Percentiles rank a stretch among this genome's conserved stretches.
Conservation (phyloP, 2,888 invertebrate genomes). For the Myathropa florea region DNA sequence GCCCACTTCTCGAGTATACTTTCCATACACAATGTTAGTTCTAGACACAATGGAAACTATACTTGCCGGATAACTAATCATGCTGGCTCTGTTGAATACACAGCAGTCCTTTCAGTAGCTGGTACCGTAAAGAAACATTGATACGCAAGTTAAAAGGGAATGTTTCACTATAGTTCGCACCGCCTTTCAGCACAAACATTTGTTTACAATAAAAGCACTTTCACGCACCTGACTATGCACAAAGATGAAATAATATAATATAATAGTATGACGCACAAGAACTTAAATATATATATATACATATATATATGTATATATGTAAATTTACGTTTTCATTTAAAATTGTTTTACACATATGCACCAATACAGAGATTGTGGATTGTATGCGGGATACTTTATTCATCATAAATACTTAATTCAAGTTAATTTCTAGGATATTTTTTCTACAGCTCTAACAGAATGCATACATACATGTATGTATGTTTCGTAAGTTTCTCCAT, state of each 20-base stretch:
- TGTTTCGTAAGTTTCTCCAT: too few species aligned
- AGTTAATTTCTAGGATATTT: too few species aligned
- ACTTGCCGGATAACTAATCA: slow-evolving; percentile 79
- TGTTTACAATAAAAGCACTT: slow-evolving; percentile 17
- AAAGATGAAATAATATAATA: neutral
- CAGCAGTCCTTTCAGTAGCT: slow-evolving; percentile 82
- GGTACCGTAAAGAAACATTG: slow-evolving; percentile 78
- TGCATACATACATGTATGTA: too few species aligned
- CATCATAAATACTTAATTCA: too few species aligned
- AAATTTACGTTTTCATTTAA: too few species aligned
- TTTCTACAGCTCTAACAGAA: too few species aligned
- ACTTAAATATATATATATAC: neutral
- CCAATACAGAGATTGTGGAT: too few species aligned
- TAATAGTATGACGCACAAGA: neutral
- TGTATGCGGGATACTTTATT: too few species aligned
- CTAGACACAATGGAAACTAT: slow-evolving; percentile 81
- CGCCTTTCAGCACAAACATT: slow-evolving; percentile 11
- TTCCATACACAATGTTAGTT: slow-evolving; percentile 81
- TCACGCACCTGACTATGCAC: slow-evolving; percentile 20
- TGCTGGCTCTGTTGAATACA: slow-evolving; percentile 82
- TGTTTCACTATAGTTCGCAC: slow-evolving; percentile 8
- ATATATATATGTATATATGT: neutral
- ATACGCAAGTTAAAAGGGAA: slow-evolving; percentile 10
- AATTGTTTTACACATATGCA: too few species aligned
- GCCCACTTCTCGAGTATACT: slow-evolving; percentile 82